Conservation (phyloP, 2,888 invertebrate species). For the Drosophila pegasa region DNA sequence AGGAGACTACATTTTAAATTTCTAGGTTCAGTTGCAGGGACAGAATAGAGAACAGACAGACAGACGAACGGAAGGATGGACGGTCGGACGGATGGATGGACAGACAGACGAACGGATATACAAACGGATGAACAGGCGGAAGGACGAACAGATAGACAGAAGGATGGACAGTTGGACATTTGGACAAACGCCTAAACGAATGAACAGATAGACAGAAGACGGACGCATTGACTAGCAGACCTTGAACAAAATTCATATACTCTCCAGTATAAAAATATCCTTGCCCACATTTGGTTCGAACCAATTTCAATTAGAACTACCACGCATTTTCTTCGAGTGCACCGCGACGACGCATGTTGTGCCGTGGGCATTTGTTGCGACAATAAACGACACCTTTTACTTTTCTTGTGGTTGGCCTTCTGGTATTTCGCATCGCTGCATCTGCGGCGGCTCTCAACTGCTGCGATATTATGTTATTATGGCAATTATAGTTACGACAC, state of each 20-base stretch:
- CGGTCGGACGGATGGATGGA: too few species aligned
- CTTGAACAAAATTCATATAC: not conserved
- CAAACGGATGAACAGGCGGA: too few species aligned
- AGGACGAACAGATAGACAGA: too few species aligned
- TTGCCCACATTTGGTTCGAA: not conserved
- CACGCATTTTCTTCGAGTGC: constrained; percentile 29
- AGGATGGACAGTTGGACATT: not conserved
- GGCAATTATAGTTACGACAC: constrained; percentile 79
- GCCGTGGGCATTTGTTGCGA: constrained; percentile 28
- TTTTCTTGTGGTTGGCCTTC: constrained; percentile 14
- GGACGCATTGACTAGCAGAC: not conserved
- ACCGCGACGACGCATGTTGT: not conserved
- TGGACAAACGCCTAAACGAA: not conserved
- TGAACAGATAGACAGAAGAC: not conserved
- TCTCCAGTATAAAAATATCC: not conserved
- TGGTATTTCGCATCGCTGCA: constrained; percentile 36
- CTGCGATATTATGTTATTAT: constrained; percentile 78
- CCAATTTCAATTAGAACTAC: not conserved
- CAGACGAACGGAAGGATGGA: too few species aligned
- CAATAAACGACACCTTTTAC: constrained; percentile 59
- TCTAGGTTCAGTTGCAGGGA: too few species aligned
- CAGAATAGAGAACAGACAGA: too few species aligned
- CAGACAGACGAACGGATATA: not conserved
- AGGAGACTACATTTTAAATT: too few species aligned
- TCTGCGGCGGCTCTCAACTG: constrained; percentile 18